Percentiles rank a stretch among this genome's conserved stretches.
These are phyloP conservation scores for Neopipo cinnamomea DNA, from an alignment of 2,113 vertebrate genomes.

Conservation along the genomic window DNA sequence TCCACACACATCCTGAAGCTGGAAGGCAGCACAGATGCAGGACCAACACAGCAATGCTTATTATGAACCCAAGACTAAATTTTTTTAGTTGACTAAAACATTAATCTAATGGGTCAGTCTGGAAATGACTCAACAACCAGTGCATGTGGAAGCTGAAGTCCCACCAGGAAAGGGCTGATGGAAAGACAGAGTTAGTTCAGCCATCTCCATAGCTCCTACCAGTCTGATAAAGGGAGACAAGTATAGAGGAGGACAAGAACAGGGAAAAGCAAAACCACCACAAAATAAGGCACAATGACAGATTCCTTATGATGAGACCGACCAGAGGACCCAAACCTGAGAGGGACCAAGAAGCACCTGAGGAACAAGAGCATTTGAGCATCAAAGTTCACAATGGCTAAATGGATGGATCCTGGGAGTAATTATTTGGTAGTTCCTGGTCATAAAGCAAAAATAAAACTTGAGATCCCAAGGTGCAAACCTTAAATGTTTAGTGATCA, in stretches of 20 bases:
- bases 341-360: not conserved
- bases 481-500: not conserved
- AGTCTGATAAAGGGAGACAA: not conserved
- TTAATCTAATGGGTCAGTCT: not conserved
- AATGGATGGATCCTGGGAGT: not conserved
- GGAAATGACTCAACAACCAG: not conserved
- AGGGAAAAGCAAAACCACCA: not conserved
- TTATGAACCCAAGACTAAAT: not conserved
- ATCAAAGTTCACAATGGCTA: not conserved
- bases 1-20: not conserved
- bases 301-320: not conserved
- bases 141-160: not conserved
- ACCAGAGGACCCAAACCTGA: not conserved
- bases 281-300: not conserved
- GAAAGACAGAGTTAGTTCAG: not conserved
- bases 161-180: not conserved
- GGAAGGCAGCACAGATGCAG: not conserved
- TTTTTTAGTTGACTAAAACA: not conserved
- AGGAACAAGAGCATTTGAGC: not conserved
- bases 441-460: not conserved
- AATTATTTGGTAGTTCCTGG: not conserved
- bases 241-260: not conserved
- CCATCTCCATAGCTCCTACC: too few relatives aligned
- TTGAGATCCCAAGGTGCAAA: not conserved
- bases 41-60: rapidly evolving